Evolutionary conservation across 2,797 vertebrate genomes (phyloP), one percentile per base, ranked within the genome.

Genomic region (Acrossocheilus fasciatus): DNA sequence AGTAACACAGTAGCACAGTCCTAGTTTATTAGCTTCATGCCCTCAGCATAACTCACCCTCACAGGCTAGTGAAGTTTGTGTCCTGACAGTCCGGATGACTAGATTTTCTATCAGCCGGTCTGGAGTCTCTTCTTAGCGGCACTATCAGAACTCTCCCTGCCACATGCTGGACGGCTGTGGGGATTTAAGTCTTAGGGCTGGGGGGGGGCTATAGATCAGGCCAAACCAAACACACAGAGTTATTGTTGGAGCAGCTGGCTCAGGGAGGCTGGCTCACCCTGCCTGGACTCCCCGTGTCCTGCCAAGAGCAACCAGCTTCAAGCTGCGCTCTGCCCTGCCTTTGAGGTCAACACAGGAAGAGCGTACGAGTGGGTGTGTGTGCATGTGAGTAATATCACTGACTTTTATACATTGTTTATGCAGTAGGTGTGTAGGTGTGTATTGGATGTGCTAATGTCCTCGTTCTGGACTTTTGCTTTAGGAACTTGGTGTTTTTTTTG

Each of bases 211-310:
- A 20, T 45, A 70, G 50, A 64, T 30, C 78, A 54, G 77, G 43
- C 89, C 89, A 90, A 90, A 82, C 82, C 82, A 89, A 91, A 91
- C 87, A 91, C 90, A 77, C 70, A 39, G 76, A 36, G 81, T 90
- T 91, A 88, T 89, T 90, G 88, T 91, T 91, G 89, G 89, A 89
- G 79, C 81, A 75, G 76, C 64, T 69, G 79, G 76, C 75, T 73
- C 59, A 57, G 82, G 43, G 81, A 82, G 86, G 45, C 83, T 59
- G 85, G 84, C 87, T 78, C 54, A 81, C 70, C 84, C 54, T 89
- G 89, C 84, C 87, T 50, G 78, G 84, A 79, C 78, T 87, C 73
- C 78, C 85, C 45, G 78, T 45, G 78, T 74, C 81, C 75, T 76
- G 90, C 89, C 90, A 88, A 88, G 74, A 89, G 89, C 83, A 90